phyloP scores from a whole-genome alignment of 2,888 invertebrate species.

The Salticus scenicus region DNA sequence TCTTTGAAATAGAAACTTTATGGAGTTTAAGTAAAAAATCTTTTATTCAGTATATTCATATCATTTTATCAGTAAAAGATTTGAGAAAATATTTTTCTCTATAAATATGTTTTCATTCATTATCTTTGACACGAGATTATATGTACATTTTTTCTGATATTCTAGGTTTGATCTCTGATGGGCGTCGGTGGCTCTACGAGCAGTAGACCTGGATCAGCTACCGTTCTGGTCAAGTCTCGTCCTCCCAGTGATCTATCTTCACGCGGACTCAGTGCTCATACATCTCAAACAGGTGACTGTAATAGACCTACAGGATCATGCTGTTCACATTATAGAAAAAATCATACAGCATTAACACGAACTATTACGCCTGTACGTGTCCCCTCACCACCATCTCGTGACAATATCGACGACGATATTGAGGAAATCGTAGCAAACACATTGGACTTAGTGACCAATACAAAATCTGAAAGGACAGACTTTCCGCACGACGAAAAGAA shows the following conservation, averaged over 20 bases:
- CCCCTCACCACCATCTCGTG: background rate
- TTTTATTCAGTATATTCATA: too few species aligned
- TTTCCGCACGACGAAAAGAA: background rate
- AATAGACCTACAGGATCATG: constrained; percentile 46
- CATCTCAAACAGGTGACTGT: background rate
- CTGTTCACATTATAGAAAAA: constrained; percentile 53
- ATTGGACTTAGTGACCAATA: constrained; percentile 30
- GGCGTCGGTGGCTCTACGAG: constrained; percentile 52
- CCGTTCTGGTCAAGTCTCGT: constrained; percentile 15
- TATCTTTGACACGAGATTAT: too few species aligned
- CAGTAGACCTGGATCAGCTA: constrained; percentile 31
- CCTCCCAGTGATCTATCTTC: constrained; percentile 14
- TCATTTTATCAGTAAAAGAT: too few species aligned
- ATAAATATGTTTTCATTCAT: too few species aligned
- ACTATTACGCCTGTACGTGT: constrained; percentile 36
- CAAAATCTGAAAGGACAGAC: background rate
- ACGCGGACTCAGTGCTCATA: background rate
- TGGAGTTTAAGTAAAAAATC: too few species aligned
- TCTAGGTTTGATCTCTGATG: constrained; percentile 18
- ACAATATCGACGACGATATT: constrained; percentile 63
- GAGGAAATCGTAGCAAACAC: constrained; percentile 65
- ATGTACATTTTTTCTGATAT: background rate
- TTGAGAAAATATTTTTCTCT: too few species aligned
- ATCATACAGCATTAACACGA: constrained; percentile 33
- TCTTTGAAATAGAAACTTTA: too few species aligned